Base-by-base conservation (phyloP, 1,140 invertebrate species). In the Eciton burchellii region DNA sequence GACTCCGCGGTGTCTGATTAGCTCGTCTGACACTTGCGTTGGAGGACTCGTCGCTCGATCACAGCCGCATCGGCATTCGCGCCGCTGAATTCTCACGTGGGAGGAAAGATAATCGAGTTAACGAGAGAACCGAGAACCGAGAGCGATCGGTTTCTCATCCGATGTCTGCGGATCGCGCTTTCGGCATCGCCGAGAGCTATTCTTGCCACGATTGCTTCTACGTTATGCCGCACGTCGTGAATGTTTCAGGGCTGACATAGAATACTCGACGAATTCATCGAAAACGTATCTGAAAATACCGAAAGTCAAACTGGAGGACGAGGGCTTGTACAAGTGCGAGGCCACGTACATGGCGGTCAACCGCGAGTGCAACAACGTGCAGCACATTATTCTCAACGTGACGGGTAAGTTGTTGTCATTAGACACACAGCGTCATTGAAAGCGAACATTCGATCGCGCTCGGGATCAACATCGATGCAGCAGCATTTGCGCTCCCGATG, bases 301-400 rank as follows among this genome's bases (percentile, higher is more conserved):
- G 29, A 94, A 95, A 43, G 93, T 98, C 4, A 94, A 96, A 71
- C 94, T 97, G 12, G 95, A 95, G 66, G 97, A 98, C 92, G 97
- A 98, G 89, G 97, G 97, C 0, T 94, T 96, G 9, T 98, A 97
- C 94, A 97, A 97, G 86, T 98, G 97, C 91, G 97, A 98, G 92
- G 97, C 97, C 82, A 98, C 97, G 1, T 98, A 97, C 92, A 92
- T 97, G 6, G 96, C 97, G 89, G 97, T 97, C 4, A 93, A 93
- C 90, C 95, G 95, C 1, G 96, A 97, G 84, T 97, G 97, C 91
- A 96, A 96, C 90, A 96, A 97, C 12, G 96, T 97, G 21, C 97
- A 97, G 91, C 96, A 97, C 88, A 96, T 97, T 81, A 96, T 96
- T 85, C 96, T 97, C 74, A 96, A 96, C 56, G 97, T 97, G n/a